Conservation (phyloP, 2,797 vertebrate species). For the Parotocinclus haroldoi region DNA sequence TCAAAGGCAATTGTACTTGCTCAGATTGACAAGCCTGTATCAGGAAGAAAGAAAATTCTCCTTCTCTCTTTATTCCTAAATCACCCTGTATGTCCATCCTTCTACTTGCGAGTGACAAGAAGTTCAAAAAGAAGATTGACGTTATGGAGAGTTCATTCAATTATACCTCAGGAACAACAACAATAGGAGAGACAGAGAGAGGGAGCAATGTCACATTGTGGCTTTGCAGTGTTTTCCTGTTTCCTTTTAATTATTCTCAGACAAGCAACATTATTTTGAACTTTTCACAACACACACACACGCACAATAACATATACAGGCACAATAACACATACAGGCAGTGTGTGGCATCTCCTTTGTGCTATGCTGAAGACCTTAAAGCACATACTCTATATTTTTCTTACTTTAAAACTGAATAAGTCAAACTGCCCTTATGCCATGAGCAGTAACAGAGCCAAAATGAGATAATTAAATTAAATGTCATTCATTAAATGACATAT, state of each 20-base stretch:
- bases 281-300: background rate
- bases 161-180: conserved; percentile 11
- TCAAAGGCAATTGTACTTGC: conserved; percentile 21
- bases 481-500: conserved; percentile 2
- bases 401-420: conserved; percentile 19
- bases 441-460: background rate
- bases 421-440: background rate
- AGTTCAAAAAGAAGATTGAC: conserved; percentile 7
- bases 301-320: background rate
- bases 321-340: background rate
- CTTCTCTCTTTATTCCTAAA: conserved; percentile 11
- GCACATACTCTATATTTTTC: background rate
- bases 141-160: conserved; percentile 19
- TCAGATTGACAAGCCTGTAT: conserved; percentile 17
- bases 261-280: conserved; percentile 11
- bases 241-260: conserved; percentile 21
- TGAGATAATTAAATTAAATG: background rate
- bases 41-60: conserved; percentile 10
- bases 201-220: conserved; percentile 5
- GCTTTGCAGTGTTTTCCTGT: background rate
- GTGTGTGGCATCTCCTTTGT: background rate
- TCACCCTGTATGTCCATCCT: conserved; percentile 4
- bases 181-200: conserved; percentile 7
- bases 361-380: background rate
- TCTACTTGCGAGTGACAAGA: conserved; percentile 6